These are phyloP conservation scores for Ariopsis seemanni DNA, from an alignment of 2,113 vertebrate genomes.

Conservation along the genomic window DNA sequence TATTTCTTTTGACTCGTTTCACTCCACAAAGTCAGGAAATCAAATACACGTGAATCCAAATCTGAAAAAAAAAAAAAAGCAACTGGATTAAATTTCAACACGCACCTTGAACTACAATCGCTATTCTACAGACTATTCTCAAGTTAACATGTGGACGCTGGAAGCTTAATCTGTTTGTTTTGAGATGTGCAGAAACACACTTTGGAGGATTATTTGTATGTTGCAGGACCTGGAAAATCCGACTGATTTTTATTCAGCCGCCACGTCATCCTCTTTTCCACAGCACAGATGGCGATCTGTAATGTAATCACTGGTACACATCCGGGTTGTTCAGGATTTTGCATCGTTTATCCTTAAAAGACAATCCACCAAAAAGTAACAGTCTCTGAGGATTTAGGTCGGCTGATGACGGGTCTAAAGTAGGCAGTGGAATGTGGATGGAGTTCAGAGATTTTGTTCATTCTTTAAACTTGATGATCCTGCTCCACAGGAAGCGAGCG, in stretches of 20 bases:
- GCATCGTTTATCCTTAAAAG: neutral
- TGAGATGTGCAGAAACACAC: neutral
- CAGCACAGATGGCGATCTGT: neutral
- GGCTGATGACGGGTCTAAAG: too few species aligned
- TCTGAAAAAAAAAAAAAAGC: neutral
- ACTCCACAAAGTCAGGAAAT: too few species aligned
- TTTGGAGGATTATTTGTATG: neutral
- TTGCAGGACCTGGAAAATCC: neutral
- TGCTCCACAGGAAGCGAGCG: slow-evolving; percentile 28
- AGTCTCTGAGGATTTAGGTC: neutral
- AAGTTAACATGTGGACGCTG: neutral
- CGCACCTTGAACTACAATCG: neutral
- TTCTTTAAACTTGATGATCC: slow-evolving; percentile 40
- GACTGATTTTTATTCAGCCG: neutral
- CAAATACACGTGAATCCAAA: too few species aligned
- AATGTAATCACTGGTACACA: neutral
- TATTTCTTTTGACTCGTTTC: too few species aligned
- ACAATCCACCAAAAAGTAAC: neutral
- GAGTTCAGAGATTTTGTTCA: neutral
- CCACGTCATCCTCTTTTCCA: neutral
- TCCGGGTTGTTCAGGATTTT: too few species aligned
- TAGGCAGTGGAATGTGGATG: neutral
- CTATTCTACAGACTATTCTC: neutral
- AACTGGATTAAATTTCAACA: neutral
- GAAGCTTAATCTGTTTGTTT: neutral